Base-by-base conservation (phyloP, 2,113 vertebrate genomes). In the Mionectes macconnelli region DNA sequence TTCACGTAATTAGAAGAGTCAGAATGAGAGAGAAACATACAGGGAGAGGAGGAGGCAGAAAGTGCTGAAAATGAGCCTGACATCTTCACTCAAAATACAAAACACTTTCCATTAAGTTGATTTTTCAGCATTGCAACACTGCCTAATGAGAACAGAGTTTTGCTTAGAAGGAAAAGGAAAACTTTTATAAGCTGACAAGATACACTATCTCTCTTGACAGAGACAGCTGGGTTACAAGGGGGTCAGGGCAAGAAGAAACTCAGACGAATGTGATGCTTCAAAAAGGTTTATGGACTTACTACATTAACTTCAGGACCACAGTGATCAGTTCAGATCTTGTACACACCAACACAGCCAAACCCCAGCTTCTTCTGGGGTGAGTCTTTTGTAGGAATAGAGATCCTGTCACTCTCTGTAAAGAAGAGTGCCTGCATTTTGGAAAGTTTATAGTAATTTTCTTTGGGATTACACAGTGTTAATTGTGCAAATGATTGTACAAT, bases 51-150 rank as follows among this genome's bases (percentile, higher is more conserved):
- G 12, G 10, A 25, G 17, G 9, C 9, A 17, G 12, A 3, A 23
- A 24, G 63, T 49, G 18, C 53, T 96, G 69, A 93, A 96, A 96
- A 87, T 37, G 10, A 94, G 53, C 39, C 78, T 94, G 56, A 92
- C 50, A 45, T 91, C 37, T 57, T 75, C 31, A 33, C 27, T 64
- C 31, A 50, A 86, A 96, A 80, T 14, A 93, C 53, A 96, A 97
- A 87, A 59, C 22, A 30, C 31, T 78, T 88, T 25, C 77, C 57
- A 39, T 80, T 79, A 80, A 62, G 10, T 69, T 28, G 5, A 33
- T 50, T 66, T 55, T 94, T 47, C 81, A 53, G 55, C 84, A 94
- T 22, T 30, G 10, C 14, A 67, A 31, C 24, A 4, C 10, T 80
- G 56, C 90, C 42, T 82, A 69, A 24, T 49, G 23, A 82, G 50